These are phyloP conservation scores for Dynastes maya DNA, from an alignment of 2,888 invertebrate species.

Conservation along the genomic window DNA sequence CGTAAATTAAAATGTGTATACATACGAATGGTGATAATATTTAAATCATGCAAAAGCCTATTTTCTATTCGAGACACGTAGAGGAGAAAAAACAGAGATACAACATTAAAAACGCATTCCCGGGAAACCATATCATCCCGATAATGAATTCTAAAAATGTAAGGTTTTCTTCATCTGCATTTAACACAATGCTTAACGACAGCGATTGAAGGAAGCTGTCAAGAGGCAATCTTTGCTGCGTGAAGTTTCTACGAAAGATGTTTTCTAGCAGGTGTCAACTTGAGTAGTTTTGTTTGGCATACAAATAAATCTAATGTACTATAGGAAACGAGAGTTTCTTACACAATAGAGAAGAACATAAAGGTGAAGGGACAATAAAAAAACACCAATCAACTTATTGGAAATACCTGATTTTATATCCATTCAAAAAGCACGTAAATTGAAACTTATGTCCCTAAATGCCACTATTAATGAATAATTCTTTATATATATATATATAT, in stretches of 20 bases:
- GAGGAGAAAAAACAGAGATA: neutral
- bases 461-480: too few relatives aligned
- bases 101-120: slow-evolving; percentile 45
- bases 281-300: slow-evolving; percentile 12
- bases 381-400: too few relatives aligned
- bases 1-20: neutral
- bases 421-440: too few relatives aligned
- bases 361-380: too few relatives aligned
- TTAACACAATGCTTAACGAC: neutral
- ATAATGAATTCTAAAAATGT: slow-evolving; percentile 45
- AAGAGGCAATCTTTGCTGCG: slow-evolving; percentile 5
- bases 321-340: too few relatives aligned
- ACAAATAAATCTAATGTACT: slow-evolving; percentile 10
- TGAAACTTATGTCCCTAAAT: too few relatives aligned
- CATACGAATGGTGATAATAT: neutral
- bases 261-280: slow-evolving; percentile 26
- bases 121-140: slow-evolving; percentile 38
- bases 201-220: slow-evolving; percentile 32
- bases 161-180: slow-evolving; percentile 35
- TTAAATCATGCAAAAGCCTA: slow-evolving; percentile 18
- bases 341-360: neutral
- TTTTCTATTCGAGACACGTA: slow-evolving; percentile 14
- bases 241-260: slow-evolving; percentile 27
- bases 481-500: too few relatives aligned
- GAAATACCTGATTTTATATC: too few relatives aligned